Percentiles rank a stretch among this genome's conserved stretches.
Conservation (phyloP, 2,888 invertebrate genomes). For the Hydrotaea cyrtoneurina region DNA sequence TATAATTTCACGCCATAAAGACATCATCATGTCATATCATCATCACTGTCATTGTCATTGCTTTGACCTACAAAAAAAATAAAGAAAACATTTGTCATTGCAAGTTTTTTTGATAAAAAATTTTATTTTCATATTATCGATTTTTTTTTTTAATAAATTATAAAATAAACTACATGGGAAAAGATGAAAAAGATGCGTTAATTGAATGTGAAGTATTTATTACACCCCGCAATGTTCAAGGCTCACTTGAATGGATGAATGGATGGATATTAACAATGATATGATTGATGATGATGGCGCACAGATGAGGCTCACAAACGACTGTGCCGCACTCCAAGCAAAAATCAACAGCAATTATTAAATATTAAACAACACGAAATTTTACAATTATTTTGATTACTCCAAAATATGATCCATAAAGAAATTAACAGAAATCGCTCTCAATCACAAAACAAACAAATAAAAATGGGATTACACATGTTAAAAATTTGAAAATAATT, state of each 20-base stretch:
- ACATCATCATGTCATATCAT: background rate
- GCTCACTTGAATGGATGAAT: background rate
- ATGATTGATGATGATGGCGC: slow-evolving; percentile 34
- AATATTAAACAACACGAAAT: slow-evolving; percentile 7
- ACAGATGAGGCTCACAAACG: background rate
- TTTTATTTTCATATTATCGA: background rate
- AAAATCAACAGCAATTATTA: background rate
- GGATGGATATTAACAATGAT: slow-evolving; percentile 5
- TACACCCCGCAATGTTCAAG: background rate
- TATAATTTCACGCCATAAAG: background rate
- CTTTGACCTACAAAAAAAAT: slow-evolving; percentile 25
- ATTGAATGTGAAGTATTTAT: background rate
- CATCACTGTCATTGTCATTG: slow-evolving; percentile 3
- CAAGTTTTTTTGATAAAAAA: background rate
- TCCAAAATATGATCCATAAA: slow-evolving; percentile 14
- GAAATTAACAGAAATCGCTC: background rate
- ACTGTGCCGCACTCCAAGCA: background rate
- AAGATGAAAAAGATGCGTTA: slow-evolving; percentile 10
- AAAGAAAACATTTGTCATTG: slow-evolving; percentile 9
- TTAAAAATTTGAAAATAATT: slow-evolving; percentile 39
- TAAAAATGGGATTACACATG: background rate
- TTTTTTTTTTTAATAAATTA: background rate
- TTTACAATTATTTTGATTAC: slow-evolving; percentile 31
- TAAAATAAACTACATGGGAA: background rate
- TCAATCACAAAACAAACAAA: background rate